Percentiles rank a stretch among this genome's conserved stretches.
Conservation (phyloP, 2,888 invertebrate genomes). For the Drosophila tripunctata region DNA sequence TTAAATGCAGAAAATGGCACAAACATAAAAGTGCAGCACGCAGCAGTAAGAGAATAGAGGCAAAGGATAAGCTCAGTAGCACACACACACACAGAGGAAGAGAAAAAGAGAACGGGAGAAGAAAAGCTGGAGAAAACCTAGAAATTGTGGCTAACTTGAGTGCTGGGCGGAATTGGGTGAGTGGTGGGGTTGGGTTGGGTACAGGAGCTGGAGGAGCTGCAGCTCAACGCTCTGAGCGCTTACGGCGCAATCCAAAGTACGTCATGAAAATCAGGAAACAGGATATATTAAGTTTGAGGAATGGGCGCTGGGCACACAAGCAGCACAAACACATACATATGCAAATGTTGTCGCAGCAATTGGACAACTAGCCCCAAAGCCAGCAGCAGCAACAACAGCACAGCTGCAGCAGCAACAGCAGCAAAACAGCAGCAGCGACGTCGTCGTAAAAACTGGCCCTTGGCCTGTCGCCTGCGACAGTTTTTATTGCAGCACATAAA, state of each 20-base stretch:
- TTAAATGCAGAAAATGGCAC: slow-evolving; percentile 78
- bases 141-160: slow-evolving; percentile 62
- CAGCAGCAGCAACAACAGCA: slow-evolving; percentile 35
- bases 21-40: slow-evolving; percentile 56
- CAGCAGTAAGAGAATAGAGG: slow-evolving; percentile 21
- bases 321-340: slow-evolving; percentile 51
- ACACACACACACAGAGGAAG: not conserved
- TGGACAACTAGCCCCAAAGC: slow-evolving; percentile 62
- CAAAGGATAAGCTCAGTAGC: slow-evolving; percentile 15
- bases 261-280: slow-evolving; percentile 79
- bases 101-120: not conserved
- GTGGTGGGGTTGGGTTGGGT: not conserved
- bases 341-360: slow-evolving; percentile 69
- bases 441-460: slow-evolving; percentile 71
- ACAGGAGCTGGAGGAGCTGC: slow-evolving; percentile 1
- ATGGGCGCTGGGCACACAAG: slow-evolving; percentile 58
- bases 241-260: slow-evolving; percentile 63
- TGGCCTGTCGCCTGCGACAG: slow-evolving; percentile 69
- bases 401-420: slow-evolving; percentile 29
- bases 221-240: slow-evolving; percentile 34
- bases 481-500: slow-evolving; percentile 79
- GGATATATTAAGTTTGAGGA: slow-evolving; percentile 78
- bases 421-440: slow-evolving; percentile 30
- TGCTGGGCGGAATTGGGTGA: slow-evolving; percentile 4
- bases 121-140: slow-evolving; percentile 41